Evolutionary conservation across 2,797 vertebrate species (phyloP), one percentile per base, ranked within the genome.

Genomic region (Phalloptychus januarius): DNA sequence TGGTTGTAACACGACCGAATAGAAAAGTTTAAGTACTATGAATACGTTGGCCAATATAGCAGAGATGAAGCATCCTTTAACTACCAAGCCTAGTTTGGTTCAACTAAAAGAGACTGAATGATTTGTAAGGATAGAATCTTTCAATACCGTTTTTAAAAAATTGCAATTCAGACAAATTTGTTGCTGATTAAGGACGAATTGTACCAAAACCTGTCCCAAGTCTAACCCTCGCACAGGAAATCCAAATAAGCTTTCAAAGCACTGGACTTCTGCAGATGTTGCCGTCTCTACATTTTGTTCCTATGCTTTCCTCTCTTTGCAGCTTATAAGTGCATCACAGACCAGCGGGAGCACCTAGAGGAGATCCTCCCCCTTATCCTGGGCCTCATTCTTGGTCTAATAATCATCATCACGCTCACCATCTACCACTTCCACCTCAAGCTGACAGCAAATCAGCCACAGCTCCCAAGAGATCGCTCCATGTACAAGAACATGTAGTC

Each of bases 401-500:
- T 98, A 73, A 98, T 99, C 1, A 94, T 99, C 87, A 95, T 98
- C 90, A 98, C 95, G 0, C 85, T 99, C 33, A 95, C 95, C 0
- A 86, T 99, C 81, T 99, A 99, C 94, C 98, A 99, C 85, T 91
- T 99, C 90, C 98, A 99, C 91, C 97, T 97, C 88, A 99, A 98
- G 93, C 95, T 99, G 95, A 98, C 97, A 0, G 96, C 96, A 2
- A 95, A 61, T 75, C 97, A 97, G 91, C 96, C 96, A 12, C 97
- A 97, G 88, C 96, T 99, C 65, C 98, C 98, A 75, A 92, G 96
- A 76, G 98, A 99, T 92, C 96, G 97, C 91, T 98, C 98, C 79
- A 96, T 99, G 89, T 99, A 99, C 93, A 99, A 99, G 91, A 98
- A 99, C 95, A 99, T 99, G 98, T 99, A 97, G 85, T 8, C 72